A percentile compares a stretch with the other conserved stretches of the same genome.
Conservation (phyloP, 2,113 vertebrate genomes). For the Ondatra zibethicus region DNA sequence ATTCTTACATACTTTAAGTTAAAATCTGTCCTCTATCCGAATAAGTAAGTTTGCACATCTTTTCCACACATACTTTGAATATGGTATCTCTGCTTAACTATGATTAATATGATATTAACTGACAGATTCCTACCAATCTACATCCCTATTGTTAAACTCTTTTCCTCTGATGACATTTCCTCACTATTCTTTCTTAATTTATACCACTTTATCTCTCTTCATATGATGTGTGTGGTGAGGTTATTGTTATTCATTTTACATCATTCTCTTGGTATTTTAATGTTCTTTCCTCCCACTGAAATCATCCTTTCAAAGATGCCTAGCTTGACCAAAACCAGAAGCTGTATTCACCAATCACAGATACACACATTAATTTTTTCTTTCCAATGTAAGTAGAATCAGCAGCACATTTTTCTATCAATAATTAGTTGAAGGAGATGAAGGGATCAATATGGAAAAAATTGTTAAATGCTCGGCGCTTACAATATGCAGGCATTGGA, state of each 20-base stretch:
- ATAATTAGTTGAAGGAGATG: neutral
- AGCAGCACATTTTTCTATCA: neutral
- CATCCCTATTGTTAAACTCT: neutral
- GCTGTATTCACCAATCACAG: neutral
- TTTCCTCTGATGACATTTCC: neutral
- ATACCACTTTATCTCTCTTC: neutral
- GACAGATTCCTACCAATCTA: neutral
- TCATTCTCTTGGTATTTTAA: neutral
- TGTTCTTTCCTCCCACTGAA: neutral
- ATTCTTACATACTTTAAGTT: neutral
- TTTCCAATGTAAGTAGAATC: neutral
- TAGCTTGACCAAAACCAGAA: constrained; percentile 42
- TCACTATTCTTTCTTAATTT: neutral
- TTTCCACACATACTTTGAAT: constrained; percentile 8
- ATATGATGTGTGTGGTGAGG: neutral
- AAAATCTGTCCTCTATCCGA: neutral
- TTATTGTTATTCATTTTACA: neutral
- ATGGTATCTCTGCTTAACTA: neutral
- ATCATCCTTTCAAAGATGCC: neutral
- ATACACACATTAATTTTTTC: neutral
- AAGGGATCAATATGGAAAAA: neutral
- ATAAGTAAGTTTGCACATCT: neutral
- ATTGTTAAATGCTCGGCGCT: neutral
- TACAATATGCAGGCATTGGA: neutral
- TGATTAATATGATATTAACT: neutral